Percentiles rank a stretch among this genome's conserved stretches.
These are phyloP conservation scores for Leptinotarsa undecemlineata DNA, from an alignment of 1,140 invertebrate genomes.

Conservation along the genomic window DNA sequence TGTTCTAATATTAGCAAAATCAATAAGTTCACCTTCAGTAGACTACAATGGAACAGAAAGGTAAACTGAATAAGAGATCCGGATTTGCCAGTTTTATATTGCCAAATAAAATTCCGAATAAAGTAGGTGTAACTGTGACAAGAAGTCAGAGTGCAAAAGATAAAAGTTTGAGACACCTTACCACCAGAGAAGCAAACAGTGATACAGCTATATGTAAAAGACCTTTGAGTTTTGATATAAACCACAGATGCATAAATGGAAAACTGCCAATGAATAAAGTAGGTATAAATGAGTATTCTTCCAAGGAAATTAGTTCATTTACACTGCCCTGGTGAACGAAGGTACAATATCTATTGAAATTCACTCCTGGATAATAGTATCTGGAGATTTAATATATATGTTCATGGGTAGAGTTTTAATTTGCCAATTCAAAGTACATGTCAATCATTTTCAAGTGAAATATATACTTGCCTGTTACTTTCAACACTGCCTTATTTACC, in stretches of 20 bases:
- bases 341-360: too few species aligned
- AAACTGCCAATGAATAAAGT: constrained; percentile 11
- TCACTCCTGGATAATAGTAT: too few species aligned
- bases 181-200: constrained; percentile 42
- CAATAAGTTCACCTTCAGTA: constrained; percentile 31
- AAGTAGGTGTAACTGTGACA: constrained; percentile 50
- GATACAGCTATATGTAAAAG: constrained; percentile 47
- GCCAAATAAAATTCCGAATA: constrained; percentile 52
- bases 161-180: constrained; percentile 38
- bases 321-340: too few species aligned
- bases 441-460: too few species aligned
- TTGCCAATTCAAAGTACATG: too few species aligned
- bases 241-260: constrained; percentile 26
- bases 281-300: not conserved
- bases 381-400: too few species aligned
- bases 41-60: constrained; percentile 34
- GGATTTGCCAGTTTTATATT: constrained; percentile 47
- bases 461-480: too few species aligned
- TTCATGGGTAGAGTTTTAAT: too few species aligned
- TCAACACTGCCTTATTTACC: too few species aligned
- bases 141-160: constrained; percentile 49
- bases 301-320: too few species aligned
- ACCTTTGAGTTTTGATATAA: constrained; percentile 49
- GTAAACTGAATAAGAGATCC: constrained; percentile 29
- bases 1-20: constrained; percentile 41